Evolutionary conservation across 30 jellyfish, hydroid and myxozoan species (phyloP), one percentile per base, ranked within the genome.

Genomic region (Sanderia malayensis): DNA sequence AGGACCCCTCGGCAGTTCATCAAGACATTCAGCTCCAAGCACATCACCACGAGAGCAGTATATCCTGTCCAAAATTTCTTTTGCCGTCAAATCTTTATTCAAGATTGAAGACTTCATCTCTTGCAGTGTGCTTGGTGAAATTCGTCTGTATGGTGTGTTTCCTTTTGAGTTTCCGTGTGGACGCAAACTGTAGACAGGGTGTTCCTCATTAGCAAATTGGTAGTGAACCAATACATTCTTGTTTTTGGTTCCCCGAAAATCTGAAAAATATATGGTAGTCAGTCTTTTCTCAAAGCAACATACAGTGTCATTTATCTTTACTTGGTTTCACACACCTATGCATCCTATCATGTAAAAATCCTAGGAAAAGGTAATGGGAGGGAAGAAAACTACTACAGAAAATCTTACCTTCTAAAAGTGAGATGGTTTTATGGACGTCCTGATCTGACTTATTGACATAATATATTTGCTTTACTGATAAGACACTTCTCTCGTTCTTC

Each of bases 161-260:
- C 46, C 0, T 0, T 61, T 61, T 1, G 73, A 25, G 28, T 61
- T 61, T 0, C 73, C 73, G 9, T 61, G 73, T 29, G 73, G 73
- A 2, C 32, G 29, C 9, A 25, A 25, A 28, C 11, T 61, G 52
- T 23, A 0, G 2, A 61, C 32, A 1, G 52, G 3, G 24, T 61
- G 73, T 18, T 61, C 73, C 0, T 29, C 49, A 1, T 29, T 24
- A 1, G 23, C 73, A 23, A 61, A 61, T 6, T 20, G 46, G 47
- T 61, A 61, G 1, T 61, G 73, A 0, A 61, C 32, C 1, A 61
- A 61, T 21, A n/a, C 49, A 61, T 61, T 1, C 0, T 61, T 37
- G 47, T 61, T 61, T 61, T 9, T 29, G 73, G 0, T 47, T 37
- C 4, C 32, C 28, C 0, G n/a, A 61, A 61, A 21, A 31, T 61